Evolutionary conservation across 2,797 vertebrate genomes (phyloP).

Genomic region (Fistularia tabacaria): DNA sequence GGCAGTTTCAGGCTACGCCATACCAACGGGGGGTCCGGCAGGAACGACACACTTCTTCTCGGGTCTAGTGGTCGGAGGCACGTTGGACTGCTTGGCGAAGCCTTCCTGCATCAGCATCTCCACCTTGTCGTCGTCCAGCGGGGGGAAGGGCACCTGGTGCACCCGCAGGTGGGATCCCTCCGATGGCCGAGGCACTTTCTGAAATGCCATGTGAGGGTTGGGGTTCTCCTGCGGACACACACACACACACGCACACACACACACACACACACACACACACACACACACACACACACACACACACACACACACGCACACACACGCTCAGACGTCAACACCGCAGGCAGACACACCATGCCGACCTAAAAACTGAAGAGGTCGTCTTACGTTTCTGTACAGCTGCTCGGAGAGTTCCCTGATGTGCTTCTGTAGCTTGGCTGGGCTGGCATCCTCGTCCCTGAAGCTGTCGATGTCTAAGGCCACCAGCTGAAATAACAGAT

Average conservation of each 20-base stretch:
- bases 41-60: constrained; percentile 95
- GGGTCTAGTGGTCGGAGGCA: constrained; percentile 62
- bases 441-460: constrained; percentile 86
- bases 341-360: background rate
- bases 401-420: constrained; percentile 94
- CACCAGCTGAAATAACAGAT: constrained; percentile 79
- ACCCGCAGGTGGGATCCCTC: constrained; percentile 95
- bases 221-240: constrained; percentile 89
- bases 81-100: constrained; percentile 77
- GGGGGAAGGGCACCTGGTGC: constrained; percentile 90
- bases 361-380: background rate
- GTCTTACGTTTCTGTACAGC: constrained; percentile 91
- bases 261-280: no score
- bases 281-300: no score
- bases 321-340: no score
- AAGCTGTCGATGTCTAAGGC: constrained; percentile 89
- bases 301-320: constrained; percentile 1
- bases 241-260: constrained; percentile 2
- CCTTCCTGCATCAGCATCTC: constrained; percentile 85
- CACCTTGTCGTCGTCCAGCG: constrained; percentile 82
- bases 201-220: constrained; percentile 97
- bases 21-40: constrained; percentile 91
- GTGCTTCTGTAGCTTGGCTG: constrained; percentile 85
- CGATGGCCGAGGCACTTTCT: constrained; percentile 94
- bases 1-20: constrained; percentile 38